Base-by-base conservation (phyloP, 2,113 vertebrate genomes). In the Fregetta grallaria region DNA sequence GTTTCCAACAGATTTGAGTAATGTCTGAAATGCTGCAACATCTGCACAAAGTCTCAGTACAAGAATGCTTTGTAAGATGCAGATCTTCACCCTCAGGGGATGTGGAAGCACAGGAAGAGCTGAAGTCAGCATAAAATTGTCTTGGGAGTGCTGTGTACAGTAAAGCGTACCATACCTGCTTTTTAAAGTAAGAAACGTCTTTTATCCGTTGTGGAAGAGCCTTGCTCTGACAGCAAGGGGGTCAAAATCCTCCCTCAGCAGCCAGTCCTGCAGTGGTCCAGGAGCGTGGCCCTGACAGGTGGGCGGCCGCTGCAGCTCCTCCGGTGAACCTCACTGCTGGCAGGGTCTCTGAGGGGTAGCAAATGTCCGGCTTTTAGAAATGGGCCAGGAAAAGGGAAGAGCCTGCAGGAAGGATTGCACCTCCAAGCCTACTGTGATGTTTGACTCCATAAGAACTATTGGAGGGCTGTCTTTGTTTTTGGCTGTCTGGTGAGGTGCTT, bases 21-120 rank as follows among this genome's bases (percentile, higher is more conserved):
- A 84, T 72, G 47, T 86, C 82, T 91, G 63, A 90, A 93, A 90
- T 82, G 36, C 56, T 95, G 73, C 61, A 88, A 42, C 9, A 42
- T 12, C 74, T 90, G n/a, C 86, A 34, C 30, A 32, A 81, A 58
- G 36, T 76, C 74, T 70, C 18, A 34, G 49, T 65, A 40, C 32
- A 52, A 13, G 12, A 65, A 21, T 14, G 20, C 50, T 63, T 53
- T 55, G 17, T 44, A 32, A 71, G 52, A 63, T 92, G 63, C 19
- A 66, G 44, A 83, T 55, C 34, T 85, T 23, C 49, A 38, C 55
- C 55, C 63, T 92, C 59, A 42, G 66, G 84, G 58, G 5, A 80
- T 49, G n/a, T 56, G 59, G 52, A 86, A 74, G 34, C 32, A 71
- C 92, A 90, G 49, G 36, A 85, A 73, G 59, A 80, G 27, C 74